A percentile compares a stretch with the other conserved stretches of the same genome.
Evolutionary conservation across 2,888 invertebrate species (phyloP).

Genomic region (Scaptomyza reducta): DNA sequence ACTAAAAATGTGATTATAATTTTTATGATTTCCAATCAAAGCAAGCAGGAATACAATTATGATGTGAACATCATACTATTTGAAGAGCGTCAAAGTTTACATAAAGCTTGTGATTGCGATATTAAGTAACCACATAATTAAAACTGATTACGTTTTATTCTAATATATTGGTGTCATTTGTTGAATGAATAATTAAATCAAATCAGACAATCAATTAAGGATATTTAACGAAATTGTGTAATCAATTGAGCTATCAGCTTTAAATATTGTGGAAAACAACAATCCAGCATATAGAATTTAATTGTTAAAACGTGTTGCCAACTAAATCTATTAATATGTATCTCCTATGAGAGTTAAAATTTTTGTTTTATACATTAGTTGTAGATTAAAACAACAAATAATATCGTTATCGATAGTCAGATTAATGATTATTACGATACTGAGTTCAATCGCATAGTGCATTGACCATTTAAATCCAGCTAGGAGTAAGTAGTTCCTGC

Average conservation of each 20-base stretch:
- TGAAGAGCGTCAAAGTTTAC: neutral
- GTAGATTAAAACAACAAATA: too few species aligned
- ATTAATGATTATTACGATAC: too few species aligned
- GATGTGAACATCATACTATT: neutral
- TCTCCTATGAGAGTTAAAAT: too few species aligned
- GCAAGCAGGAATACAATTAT: too few species aligned
- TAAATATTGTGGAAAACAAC: slow-evolving; percentile 2
- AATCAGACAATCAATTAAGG: neutral
- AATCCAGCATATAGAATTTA: slow-evolving; percentile 16
- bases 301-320: slow-evolving; percentile 3
- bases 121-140: too few species aligned
- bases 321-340: neutral
- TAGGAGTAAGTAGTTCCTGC: slow-evolving; percentile 7
- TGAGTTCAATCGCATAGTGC: slow-evolving; percentile 16
- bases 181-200: neutral
- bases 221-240: neutral
- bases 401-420: too few species aligned
- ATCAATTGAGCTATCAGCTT: neutral
- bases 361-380: too few species aligned
- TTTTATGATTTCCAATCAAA: too few species aligned
- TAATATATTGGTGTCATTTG: too few species aligned
- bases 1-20: neutral
- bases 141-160: too few species aligned
- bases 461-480: slow-evolving; percentile 16
- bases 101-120: too few species aligned